These are phyloP conservation scores for Pitta sordida DNA, from an alignment of 2,113 vertebrate species.

Conservation along the genomic window DNA sequence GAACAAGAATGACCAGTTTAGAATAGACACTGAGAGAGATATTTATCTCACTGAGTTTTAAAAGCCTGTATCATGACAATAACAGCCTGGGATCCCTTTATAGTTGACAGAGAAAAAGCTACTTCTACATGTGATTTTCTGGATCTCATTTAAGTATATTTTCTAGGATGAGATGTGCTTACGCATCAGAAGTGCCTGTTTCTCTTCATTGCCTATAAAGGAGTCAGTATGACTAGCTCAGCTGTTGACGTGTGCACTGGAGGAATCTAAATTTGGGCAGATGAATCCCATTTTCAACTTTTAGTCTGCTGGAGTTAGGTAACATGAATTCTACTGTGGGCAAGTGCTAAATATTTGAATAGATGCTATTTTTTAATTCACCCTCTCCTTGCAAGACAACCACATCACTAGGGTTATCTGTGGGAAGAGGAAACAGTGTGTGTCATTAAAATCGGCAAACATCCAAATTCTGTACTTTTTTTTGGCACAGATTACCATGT, in stretches of 20 bases:
- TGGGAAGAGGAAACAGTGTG: constrained; percentile 51
- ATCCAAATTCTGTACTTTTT: constrained; percentile 13
- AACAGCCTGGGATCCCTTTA: background rate
- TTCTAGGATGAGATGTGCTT: constrained; percentile 55
- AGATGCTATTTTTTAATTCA: constrained; percentile 57
- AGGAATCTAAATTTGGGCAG: constrained; percentile 59
- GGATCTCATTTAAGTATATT: constrained; percentile 12
- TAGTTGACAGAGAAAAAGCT: background rate
- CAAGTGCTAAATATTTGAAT: constrained; percentile 58
- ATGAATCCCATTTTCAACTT: constrained; percentile 52
- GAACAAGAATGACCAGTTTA: background rate
- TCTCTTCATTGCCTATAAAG: constrained; percentile 54
- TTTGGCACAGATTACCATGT: constrained; percentile 14
- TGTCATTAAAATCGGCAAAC: constrained; percentile 45
- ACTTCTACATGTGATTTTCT: background rate
- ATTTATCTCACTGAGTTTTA: background rate
- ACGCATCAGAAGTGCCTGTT: constrained; percentile 51
- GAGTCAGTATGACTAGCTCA: constrained; percentile 51
- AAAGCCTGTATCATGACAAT: background rate
- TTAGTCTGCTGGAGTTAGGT: constrained; percentile 50
- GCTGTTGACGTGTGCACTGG: constrained; percentile 53
- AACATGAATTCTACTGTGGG: constrained; percentile 50
- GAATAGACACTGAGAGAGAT: background rate
- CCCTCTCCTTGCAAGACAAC: constrained; percentile 35
- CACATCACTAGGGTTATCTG: constrained; percentile 43